Percentiles rank a stretch among this genome's conserved stretches.
Conservation (phyloP, 2,797 vertebrate genomes). For the Odontamblyopus lacepedii region DNA sequence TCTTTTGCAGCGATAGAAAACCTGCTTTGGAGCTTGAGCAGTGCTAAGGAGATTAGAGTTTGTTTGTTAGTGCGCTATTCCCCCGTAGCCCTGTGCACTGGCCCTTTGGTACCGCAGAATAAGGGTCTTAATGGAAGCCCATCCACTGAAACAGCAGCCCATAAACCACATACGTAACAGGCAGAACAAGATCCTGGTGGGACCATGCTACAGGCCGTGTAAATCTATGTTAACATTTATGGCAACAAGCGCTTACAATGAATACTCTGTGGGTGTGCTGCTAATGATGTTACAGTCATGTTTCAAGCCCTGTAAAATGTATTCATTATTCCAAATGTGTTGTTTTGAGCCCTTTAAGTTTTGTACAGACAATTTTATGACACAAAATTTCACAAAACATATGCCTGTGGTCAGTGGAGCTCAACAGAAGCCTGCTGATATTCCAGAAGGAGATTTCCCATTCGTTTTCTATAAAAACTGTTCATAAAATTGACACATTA, state of each 20-base stretch:
- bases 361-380: constrained; percentile 7
- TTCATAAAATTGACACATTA: no score
- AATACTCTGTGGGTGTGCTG: neutral
- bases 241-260: constrained; percentile 25
- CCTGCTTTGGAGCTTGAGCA: constrained; percentile 43
- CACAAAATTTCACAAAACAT: neutral
- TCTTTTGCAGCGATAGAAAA: constrained; percentile 46
- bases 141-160: constrained; percentile 1
- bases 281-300: constrained; percentile 4
- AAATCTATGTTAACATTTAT: constrained; percentile 13
- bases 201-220: neutral
- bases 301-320: neutral
- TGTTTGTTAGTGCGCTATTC: constrained; percentile 42
- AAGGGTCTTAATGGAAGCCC: constrained; percentile 20
- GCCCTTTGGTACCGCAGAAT: constrained; percentile 24
- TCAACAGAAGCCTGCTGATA: neutral
- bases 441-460: neutral
- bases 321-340: neutral
- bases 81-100: constrained; percentile 20
- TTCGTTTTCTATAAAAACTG: neutral
- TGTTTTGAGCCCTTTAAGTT: constrained; percentile 16
- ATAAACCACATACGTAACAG: constrained; percentile 9
- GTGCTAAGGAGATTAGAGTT: constrained; percentile 46
- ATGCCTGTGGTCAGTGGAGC: neutral
- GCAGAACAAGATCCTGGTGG: constrained; percentile 9